A percentile compares a stretch with the other conserved stretches of the same genome.
Conservation (phyloP, 2,888 invertebrate genomes). For the Caenorhabditis japonica region DNA sequence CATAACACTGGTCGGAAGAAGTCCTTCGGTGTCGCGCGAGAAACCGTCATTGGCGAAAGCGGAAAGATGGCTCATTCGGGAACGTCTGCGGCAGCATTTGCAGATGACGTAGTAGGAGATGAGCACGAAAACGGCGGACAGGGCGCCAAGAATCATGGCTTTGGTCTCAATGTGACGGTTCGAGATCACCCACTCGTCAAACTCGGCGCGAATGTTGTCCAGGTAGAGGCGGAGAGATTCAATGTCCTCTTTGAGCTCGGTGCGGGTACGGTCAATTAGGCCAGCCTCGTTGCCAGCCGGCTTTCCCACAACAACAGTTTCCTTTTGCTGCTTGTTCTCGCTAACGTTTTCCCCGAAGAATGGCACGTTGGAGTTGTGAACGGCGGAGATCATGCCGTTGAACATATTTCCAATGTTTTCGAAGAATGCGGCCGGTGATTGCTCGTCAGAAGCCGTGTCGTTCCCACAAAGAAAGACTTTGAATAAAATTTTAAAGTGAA, state of each 20-base stretch:
- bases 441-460: conserved; percentile 9
- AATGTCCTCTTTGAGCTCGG: conserved; percentile 36
- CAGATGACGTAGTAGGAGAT: conserved; percentile 10
- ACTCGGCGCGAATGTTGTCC: conserved; percentile 6
- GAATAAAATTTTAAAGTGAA: background rate
- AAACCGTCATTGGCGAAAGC: conserved; percentile 38
- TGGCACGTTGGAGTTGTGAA: conserved; percentile 34
- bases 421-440: conserved; percentile 18
- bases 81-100: conserved; percentile 43
- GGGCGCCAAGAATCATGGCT: conserved; percentile 37
- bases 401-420: conserved; percentile 23
- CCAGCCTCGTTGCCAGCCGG: conserved; percentile 1
- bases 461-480: conserved; percentile 12
- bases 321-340: background rate
- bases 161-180: conserved; percentile 32
- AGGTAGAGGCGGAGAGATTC: conserved; percentile 13
- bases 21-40: conserved; percentile 31
- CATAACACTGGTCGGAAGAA: conserved; percentile 29
- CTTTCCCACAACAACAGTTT: background rate
- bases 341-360: conserved; percentile 13
- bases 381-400: conserved; percentile 24
- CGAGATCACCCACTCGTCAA: conserved; percentile 48
- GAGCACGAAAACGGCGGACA: conserved; percentile 38
- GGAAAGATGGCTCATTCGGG: conserved; percentile 37
- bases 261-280: conserved; percentile 29